Percentiles rank a stretch among this genome's conserved stretches.
Evolutionary conservation across 2,113 vertebrate species (phyloP).

Genomic region (Bubo scandiacus): DNA sequence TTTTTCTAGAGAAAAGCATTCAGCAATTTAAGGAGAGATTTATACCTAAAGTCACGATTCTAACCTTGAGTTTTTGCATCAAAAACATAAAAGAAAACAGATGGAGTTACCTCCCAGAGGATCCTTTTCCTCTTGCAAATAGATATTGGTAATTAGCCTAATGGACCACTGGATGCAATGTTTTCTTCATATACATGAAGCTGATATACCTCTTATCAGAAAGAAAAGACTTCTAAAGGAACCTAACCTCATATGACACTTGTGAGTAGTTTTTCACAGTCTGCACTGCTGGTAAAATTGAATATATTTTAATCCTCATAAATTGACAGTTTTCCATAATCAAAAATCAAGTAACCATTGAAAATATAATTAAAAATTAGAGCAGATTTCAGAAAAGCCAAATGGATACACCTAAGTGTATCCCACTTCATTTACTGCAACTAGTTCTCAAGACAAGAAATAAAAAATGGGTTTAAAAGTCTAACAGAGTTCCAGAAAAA

Average conservation of each 20-base stretch:
- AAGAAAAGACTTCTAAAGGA: not conserved
- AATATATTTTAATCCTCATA: not conserved
- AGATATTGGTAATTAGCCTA: conserved; percentile 25
- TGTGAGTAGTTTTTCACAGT: not conserved
- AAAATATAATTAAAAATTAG: not conserved
- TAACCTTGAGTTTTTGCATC: not conserved
- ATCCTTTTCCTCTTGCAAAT: not conserved
- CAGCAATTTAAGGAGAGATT: not conserved
- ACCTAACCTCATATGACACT: not conserved
- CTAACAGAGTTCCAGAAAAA: not conserved
- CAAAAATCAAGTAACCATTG: not conserved
- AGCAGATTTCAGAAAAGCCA: not conserved
- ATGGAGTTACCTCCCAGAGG: not conserved
- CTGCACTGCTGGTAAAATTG: not conserved
- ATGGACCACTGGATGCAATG: not conserved
- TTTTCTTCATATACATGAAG: not conserved
- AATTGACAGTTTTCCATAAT: not conserved
- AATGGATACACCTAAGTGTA: not conserved
- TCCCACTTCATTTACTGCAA: not conserved
- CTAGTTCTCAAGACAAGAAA: not conserved
- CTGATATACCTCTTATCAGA: not conserved
- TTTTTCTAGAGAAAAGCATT: not conserved
- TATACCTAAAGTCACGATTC: not conserved
- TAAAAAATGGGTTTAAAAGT: not conserved
- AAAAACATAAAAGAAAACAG: not conserved